Conservation (phyloP, 2,888 invertebrate species). For the Euspilapteryx auroguttella region DNA sequence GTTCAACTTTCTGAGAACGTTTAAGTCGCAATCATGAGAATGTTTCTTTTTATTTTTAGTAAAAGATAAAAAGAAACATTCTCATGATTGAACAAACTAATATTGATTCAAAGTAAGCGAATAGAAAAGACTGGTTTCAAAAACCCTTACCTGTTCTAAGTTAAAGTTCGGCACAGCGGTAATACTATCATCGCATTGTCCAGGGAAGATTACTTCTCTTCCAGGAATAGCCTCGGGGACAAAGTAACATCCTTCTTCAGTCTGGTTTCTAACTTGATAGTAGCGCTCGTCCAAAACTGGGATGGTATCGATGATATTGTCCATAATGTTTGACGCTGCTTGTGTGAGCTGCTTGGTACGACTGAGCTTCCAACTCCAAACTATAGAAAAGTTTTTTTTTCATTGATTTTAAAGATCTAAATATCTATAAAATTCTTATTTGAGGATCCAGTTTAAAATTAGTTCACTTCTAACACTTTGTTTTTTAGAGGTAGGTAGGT, state of each 20-base stretch:
- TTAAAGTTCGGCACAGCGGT: too few relatives aligned
- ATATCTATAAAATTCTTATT: too few relatives aligned
- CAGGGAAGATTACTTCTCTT: conserved; percentile 21
- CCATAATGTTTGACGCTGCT: conserved; percentile 12
- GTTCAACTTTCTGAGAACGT: too few relatives aligned
- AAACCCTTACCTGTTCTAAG: too few relatives aligned
- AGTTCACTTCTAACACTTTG: too few relatives aligned
- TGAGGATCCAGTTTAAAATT: conserved; percentile 17
- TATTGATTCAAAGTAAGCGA: too few relatives aligned
- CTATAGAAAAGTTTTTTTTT: conserved; percentile 11
- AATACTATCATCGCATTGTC: conserved; percentile 18
- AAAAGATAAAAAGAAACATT: too few relatives aligned
- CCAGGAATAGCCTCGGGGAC: conserved; percentile 16
- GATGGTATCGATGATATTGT: conserved; percentile 12
- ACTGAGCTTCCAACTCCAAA: conserved; percentile 26
- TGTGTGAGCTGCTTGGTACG: conserved; percentile 14
- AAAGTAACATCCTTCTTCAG: conserved; percentile 21
- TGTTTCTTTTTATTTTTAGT: too few relatives aligned
- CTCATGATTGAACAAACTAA: too few relatives aligned
- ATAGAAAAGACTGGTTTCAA: too few relatives aligned
- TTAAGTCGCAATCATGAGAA: too few relatives aligned
- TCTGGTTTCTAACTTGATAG: conserved; percentile 15
- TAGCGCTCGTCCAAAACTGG: conserved; percentile 19
- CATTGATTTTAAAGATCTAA: conserved; percentile 20
- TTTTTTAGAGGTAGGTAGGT: too few relatives aligned